Conservation (phyloP, 2,888 invertebrate species). For the Morinoia aosen region DNA sequence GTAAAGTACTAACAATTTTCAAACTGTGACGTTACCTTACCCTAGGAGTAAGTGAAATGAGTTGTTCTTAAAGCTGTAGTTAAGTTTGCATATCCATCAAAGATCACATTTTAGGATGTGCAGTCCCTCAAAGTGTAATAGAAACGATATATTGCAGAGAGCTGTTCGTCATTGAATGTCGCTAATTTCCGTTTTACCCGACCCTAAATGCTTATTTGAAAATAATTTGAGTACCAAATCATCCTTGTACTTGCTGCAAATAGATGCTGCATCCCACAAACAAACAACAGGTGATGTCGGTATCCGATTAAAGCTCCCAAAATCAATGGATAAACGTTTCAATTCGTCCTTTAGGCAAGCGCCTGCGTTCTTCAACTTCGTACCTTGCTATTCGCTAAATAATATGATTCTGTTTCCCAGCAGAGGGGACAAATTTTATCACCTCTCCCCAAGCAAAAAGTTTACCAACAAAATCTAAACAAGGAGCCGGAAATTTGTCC, state of each 20-base stretch:
- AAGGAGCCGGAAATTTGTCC: constrained; percentile 47
- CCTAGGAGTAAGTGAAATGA: too few relatives aligned
- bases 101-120: too few relatives aligned
- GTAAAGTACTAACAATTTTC: too few relatives aligned
- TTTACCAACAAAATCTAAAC: constrained; percentile 51
- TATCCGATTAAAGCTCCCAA: neutral
- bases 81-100: too few relatives aligned
- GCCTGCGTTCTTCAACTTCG: neutral
- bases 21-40: too few relatives aligned
- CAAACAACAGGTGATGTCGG: neutral
- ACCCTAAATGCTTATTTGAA: neutral
- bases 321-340: neutral
- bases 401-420: neutral
- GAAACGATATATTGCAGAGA: too few relatives aligned
- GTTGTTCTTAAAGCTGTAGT: too few relatives aligned
- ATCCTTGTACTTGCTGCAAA: neutral
- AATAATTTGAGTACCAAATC: neutral
- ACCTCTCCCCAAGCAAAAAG: constrained; percentile 44
- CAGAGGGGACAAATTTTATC: constrained; percentile 35
- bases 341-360: neutral
- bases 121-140: too few relatives aligned
- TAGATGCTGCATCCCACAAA: neutral
- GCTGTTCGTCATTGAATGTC: too few relatives aligned
- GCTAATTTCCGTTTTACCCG: neutral
- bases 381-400: neutral